A percentile compares a stretch with the other conserved stretches of the same genome.
Conservation (phyloP, 2,888 invertebrate genomes). For the Mimumesa dahlbomi region DNA sequence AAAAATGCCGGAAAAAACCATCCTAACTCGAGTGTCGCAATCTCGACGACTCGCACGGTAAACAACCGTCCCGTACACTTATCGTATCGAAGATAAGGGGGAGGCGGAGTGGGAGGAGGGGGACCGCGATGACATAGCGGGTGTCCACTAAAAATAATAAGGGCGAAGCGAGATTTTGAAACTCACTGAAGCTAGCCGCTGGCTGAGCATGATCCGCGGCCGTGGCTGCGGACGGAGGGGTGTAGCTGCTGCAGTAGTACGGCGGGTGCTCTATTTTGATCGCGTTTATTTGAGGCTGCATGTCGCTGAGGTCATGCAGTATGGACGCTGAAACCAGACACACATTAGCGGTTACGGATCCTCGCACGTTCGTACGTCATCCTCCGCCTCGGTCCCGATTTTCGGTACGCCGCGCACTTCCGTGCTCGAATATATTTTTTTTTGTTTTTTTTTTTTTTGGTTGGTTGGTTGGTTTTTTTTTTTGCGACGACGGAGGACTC, state of each 20-base stretch:
- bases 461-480: no score
- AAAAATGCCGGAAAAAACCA: no score
- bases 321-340: slow-evolving; percentile 91
- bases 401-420: slow-evolving; percentile 28
- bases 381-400: slow-evolving; percentile 33
- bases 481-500: no score
- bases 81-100: no score
- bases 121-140: no score
- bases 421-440: slow-evolving; percentile 20
- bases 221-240: slow-evolving; percentile 85
- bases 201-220: slow-evolving; percentile 80
- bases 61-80: no score
- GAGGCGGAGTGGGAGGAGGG: no score
- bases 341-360: slow-evolving; percentile 68
- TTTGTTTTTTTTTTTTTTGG: neutral
- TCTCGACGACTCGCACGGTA: no score
- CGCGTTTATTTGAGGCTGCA: slow-evolving; percentile 87
- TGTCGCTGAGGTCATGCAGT: slow-evolving; percentile 92
- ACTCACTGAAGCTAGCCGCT: slow-evolving; percentile 80
- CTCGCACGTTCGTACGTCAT: slow-evolving; percentile 59
- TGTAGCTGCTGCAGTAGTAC: slow-evolving; percentile 91
- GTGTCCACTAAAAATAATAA: slow-evolving; percentile 58
- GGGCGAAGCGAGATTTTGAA: slow-evolving; percentile 61
- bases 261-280: slow-evolving; percentile 92
- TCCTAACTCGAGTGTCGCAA: no score